Percentiles rank a stretch among this genome's conserved stretches.
Evolutionary conservation across 2,797 vertebrate species (phyloP).

Genomic region (Sciurus carolinensis): DNA sequence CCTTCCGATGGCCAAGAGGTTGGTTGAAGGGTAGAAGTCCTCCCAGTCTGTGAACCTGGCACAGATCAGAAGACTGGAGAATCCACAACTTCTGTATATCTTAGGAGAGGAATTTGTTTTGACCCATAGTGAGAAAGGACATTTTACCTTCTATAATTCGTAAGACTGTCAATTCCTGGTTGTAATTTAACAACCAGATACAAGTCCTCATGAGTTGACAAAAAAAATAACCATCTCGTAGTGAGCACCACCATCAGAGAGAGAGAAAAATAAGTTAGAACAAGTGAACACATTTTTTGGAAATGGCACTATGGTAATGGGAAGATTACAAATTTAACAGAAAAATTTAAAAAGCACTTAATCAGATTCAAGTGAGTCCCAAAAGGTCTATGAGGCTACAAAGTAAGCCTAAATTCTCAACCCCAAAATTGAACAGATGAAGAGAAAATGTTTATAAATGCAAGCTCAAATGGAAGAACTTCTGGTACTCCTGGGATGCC

Average conservation of each 20-base stretch:
- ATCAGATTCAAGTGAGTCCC: background rate
- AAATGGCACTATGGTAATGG: background rate
- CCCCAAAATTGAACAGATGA: background rate
- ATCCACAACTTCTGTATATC: too few relatives aligned
- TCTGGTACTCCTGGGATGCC: background rate
- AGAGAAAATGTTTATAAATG: constrained; percentile 7
- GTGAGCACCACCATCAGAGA: background rate
- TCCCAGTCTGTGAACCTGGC: background rate
- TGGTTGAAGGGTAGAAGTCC: background rate
- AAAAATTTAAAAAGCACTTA: background rate
- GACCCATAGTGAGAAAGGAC: background rate
- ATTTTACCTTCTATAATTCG: background rate
- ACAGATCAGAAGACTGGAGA: background rate
- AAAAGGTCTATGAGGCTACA: background rate
- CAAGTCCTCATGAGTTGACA: background rate
- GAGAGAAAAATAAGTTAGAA: background rate
- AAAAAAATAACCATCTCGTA: background rate
- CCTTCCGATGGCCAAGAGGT: background rate
- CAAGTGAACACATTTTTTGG: background rate
- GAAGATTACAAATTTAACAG: constrained; percentile 6
- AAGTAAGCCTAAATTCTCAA: background rate
- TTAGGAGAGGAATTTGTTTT: background rate
- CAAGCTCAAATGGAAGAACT: background rate
- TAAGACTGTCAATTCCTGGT: background rate
- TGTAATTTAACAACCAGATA: background rate